phyloP scores from a whole-genome alignment of 1,140 invertebrate genomes.

The Pseudomyrmex cubaensis region DNA sequence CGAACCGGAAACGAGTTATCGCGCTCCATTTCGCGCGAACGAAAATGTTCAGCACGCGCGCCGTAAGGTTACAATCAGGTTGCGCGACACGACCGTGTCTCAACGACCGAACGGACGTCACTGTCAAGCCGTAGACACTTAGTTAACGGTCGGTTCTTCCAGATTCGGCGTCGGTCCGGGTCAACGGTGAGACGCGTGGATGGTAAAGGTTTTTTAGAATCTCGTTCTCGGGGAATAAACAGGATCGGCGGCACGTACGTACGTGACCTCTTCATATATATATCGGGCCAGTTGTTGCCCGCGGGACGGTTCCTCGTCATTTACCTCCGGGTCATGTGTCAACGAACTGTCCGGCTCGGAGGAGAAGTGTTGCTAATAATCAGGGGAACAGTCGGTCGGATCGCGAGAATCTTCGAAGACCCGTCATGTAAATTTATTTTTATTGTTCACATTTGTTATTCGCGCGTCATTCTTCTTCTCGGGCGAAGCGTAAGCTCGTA shows the following conservation, averaged over 20 bases:
- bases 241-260: constrained; percentile 66
- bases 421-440: constrained; percentile 49
- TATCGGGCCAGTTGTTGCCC: constrained; percentile 25
- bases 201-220: constrained; percentile 63
- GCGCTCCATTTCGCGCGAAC: constrained; percentile 66
- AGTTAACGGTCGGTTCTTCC: constrained; percentile 69
- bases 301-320: constrained; percentile 19
- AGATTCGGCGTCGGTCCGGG: constrained; percentile 31
- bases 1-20: constrained; percentile 72
- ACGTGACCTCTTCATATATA: constrained; percentile 37
- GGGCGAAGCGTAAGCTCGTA: background rate
- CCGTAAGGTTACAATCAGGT: constrained; percentile 64
- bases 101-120: constrained; percentile 22
- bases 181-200: constrained; percentile 71
- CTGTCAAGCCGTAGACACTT: constrained; percentile 45
- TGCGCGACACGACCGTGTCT: constrained; percentile 8
- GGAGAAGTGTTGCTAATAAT: constrained; percentile 67
- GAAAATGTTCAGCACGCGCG: constrained; percentile 64
- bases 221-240: constrained; percentile 62
- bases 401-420: constrained; percentile 20
- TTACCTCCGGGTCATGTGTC: constrained; percentile 71
- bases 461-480: background rate
- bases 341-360: constrained; percentile 67
- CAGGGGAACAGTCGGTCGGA: background rate
- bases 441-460: constrained; percentile 15